Evolutionary conservation across 2,797 vertebrate genomes (phyloP).

Genomic region (Toxotes lorentzi): DNA sequence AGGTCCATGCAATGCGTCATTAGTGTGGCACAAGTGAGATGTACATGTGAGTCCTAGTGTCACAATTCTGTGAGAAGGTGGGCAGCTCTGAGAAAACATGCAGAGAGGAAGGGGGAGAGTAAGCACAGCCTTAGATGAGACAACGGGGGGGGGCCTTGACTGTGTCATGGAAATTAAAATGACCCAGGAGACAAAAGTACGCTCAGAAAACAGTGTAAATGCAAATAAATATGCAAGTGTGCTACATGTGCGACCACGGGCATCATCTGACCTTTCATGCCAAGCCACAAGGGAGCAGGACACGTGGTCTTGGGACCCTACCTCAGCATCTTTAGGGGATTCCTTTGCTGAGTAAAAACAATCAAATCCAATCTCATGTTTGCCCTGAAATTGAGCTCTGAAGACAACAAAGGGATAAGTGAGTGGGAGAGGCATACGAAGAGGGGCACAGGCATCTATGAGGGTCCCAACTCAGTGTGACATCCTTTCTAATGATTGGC

Average conservation of each 20-base stretch:
- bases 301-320: constrained; percentile 43
- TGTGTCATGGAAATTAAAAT: constrained; percentile 71
- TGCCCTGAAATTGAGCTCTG: constrained; percentile 50
- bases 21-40: background rate
- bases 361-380: constrained; percentile 66
- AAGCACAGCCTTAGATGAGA: constrained; percentile 5
- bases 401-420: constrained; percentile 61
- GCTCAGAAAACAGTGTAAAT: constrained; percentile 32
- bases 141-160: constrained; percentile 7
- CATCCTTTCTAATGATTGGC: constrained; percentile 71
- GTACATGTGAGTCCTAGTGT: background rate
- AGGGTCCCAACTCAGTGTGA: constrained; percentile 71
- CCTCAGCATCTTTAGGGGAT: constrained; percentile 65
- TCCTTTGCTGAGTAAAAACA: constrained; percentile 60
- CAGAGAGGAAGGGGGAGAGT: constrained; percentile 6
- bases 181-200: constrained; percentile 45
- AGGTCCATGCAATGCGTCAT: background rate
- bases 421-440: constrained; percentile 42
- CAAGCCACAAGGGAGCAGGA: constrained; percentile 53
- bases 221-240: constrained; percentile 54
- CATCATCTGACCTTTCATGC: constrained; percentile 67
- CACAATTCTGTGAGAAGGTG: background rate
- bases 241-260: constrained; percentile 7
- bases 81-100: constrained; percentile 12
- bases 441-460: constrained; percentile 46